phyloP scores from a whole-genome alignment of 2,797 vertebrate species.

The Siniperca undulata region DNA sequence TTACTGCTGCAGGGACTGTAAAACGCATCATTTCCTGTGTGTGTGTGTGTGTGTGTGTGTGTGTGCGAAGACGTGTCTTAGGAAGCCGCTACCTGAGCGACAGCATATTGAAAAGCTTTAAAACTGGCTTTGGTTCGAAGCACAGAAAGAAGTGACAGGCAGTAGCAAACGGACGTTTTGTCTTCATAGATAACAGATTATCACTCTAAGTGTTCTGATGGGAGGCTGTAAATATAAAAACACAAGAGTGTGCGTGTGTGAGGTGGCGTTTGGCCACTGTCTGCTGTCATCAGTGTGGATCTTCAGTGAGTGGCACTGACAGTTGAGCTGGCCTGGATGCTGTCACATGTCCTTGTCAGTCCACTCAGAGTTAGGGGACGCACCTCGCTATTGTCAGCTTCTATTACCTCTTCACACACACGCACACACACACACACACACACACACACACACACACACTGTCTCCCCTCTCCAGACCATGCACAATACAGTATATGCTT shows the following conservation, averaged over 20 bases:
- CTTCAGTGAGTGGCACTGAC: conserved; percentile 72
- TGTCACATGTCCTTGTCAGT: conserved; percentile 83
- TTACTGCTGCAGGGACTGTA: conserved; percentile 12
- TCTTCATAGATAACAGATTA: conserved; percentile 45
- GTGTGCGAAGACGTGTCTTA: conserved; percentile 5
- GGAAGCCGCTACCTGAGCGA: conserved; percentile 26
- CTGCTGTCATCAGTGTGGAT: conserved; percentile 74
- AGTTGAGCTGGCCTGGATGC: conserved; percentile 76
- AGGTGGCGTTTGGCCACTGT: conserved; percentile 69
- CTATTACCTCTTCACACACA: conserved; percentile 68
- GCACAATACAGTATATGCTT: conserved; percentile 28
- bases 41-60: conserved; percentile 17
- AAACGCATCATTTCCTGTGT: conserved; percentile 20
- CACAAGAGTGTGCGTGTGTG: conserved; percentile 23
- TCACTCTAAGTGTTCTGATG: conserved; percentile 19
- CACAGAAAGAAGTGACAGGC: conserved; percentile 13
- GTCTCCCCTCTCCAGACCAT: conserved; percentile 18
- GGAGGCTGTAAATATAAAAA: conserved; percentile 40
- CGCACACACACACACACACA: conserved; percentile 25
- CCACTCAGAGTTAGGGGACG: conserved; percentile 70
- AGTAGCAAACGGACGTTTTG: conserved; percentile 18
- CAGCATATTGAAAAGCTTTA: conserved; percentile 16
- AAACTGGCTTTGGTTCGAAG: background rate
- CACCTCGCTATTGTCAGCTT: conserved; percentile 82
- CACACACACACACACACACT: conserved; percentile 16